Evolutionary conservation across 2,113 vertebrate genomes (phyloP).

Genomic region (Leptocoma aspasia): DNA sequence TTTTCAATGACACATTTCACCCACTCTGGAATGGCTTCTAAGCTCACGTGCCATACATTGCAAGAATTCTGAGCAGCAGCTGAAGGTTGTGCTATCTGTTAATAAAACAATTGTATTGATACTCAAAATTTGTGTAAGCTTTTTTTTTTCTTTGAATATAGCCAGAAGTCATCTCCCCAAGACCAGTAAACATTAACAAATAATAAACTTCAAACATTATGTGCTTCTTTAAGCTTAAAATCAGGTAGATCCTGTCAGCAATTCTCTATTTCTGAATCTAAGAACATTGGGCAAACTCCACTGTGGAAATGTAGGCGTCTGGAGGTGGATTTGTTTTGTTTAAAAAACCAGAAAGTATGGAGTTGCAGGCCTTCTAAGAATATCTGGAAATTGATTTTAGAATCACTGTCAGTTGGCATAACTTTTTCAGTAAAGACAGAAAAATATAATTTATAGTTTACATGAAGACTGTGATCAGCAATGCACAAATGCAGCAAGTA

Average conservation of each 20-base stretch:
- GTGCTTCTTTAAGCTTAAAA: neutral
- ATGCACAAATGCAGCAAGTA: neutral
- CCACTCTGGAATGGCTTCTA: slow-evolving; percentile 83
- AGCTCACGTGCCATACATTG: slow-evolving; percentile 79
- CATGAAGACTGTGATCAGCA: neutral
- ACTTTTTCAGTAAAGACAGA: neutral
- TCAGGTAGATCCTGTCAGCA: neutral
- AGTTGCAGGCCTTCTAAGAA: neutral
- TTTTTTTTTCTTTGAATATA: neutral
- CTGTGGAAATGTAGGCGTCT: neutral
- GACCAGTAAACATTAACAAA: neutral
- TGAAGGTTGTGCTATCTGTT: slow-evolving; percentile 34
- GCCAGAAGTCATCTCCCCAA: neutral
- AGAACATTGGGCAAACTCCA: neutral
- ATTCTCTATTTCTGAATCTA: neutral
- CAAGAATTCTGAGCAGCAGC: slow-evolving; percentile 53
- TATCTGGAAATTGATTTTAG: neutral
- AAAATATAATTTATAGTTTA: neutral
- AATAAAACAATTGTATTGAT: neutral
- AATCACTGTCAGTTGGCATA: neutral
- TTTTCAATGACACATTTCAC: slow-evolving; percentile 76
- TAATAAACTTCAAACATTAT: neutral
- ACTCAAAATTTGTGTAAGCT: neutral
- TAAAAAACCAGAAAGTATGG: neutral
- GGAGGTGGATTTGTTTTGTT: neutral